Evolutionary conservation across 2,888 invertebrate genomes (phyloP), one percentile per base, ranked within the genome.

Genomic region (Catocala fraxini): DNA sequence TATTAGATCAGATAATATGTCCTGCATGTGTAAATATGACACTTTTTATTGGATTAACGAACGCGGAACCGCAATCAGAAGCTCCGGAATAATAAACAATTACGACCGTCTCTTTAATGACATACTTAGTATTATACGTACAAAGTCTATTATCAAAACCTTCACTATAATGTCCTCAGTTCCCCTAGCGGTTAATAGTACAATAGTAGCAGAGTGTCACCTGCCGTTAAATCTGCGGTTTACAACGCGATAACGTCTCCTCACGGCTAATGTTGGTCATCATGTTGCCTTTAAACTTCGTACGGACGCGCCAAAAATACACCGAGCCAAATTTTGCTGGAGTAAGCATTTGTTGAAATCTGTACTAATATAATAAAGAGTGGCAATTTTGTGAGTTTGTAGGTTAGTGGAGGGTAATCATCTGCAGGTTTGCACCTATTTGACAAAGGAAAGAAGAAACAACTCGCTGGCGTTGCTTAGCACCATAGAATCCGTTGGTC

Each of bases 161-260:
- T 56, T 54, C 49, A 55, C 45, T 53, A 52, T 55, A 67, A 53
- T 65, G 60, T 54, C 11, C 57, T 52, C 9, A 47, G 47, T 59
- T 65, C 49, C 61, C 65, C 55, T 47, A 52, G 71, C 59, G 71
- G 76, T 75, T 79, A 35, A 45, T 69, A 77, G 59, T 69, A 67
- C 68, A 68, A 71, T 73, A 68, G 56, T 68, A 65, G 51, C 59
- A 73, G 61, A 76, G 65, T 73, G 70, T 73, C 74, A 77, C 78
- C 77, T 77, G 75, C 65, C 83, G 81, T 88, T 86, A 89, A 88
- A 87, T 86, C 85, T 85, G 84, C 80, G 81, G 82, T 88, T 89
- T 88, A 89, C 86, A 84, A 76, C 81, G 81, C 79, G 84, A 87
- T 88, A 86, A 88, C 83, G 81, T 82, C 77, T 72, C 76, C 63